Evolutionary conservation across 1,140 invertebrate species (phyloP), one percentile per base, ranked within the genome.

Genomic region (Orussus abietinus): DNA sequence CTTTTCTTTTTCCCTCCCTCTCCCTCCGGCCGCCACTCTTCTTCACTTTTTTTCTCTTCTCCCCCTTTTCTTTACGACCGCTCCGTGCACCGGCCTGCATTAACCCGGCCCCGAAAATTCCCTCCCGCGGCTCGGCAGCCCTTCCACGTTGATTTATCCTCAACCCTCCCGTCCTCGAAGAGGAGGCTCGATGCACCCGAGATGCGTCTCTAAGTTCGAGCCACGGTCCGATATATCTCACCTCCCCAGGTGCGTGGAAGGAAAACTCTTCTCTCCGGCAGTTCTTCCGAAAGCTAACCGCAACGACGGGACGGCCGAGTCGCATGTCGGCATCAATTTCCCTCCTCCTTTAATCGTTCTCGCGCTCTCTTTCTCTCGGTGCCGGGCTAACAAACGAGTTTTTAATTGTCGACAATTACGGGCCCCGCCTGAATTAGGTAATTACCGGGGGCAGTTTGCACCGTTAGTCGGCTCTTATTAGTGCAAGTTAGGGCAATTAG

Each of bases 371-470:
- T 35, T 14, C 5, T 5, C 30, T 21, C 32, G 34, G 20, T 25
- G 18, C 13, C 46, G 41, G 35, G 36, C 44, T 30, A 40, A 52
- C 43, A 53, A 59, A 50, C 46, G 45, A 62, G 52, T 45, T 52
- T 55, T 61, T 58, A 63, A 58, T 62, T 56, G 49, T 35, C 35
- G 46, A 36, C 44, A 58, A 64, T 62, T 59, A 43, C 57, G 45
- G 42, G 48, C 12, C 20, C 33, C 25, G 11, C 45, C 52, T 42
- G 52, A 62, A 62, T 62, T 54, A 57, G 55, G 48, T 56, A 59
- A 61, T 62, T 62, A 62, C 47, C 14, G 21, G 47, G 39, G 41
- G 35, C 47, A n/a, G 29, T 54, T 60, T 50, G 39, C 42, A 41
- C 43, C 40, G 51, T 59, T 49, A 44, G 47, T 51, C 26, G 47